These are phyloP conservation scores for Enteromius viviparus DNA, from an alignment of 2,797 vertebrate genomes.

Conservation along the genomic window DNA sequence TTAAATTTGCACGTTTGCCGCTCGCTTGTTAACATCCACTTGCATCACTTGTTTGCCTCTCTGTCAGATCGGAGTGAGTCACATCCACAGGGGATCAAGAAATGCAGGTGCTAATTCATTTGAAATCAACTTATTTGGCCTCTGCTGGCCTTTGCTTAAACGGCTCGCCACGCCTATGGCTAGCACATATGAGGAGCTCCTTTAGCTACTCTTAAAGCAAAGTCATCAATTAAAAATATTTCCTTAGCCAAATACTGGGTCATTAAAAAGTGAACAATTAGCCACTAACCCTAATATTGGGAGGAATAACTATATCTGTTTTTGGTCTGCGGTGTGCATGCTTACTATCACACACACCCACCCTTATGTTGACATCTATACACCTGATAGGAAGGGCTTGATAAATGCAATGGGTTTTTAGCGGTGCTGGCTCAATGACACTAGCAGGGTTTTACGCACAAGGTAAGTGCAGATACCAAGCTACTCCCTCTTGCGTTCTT, in stretches of 20 bases:
- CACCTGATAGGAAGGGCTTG: slow-evolving; percentile 16
- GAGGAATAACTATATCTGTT: background rate
- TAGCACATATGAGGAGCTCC: background rate
- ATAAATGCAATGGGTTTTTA: slow-evolving; percentile 29
- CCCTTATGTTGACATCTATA: slow-evolving; percentile 28
- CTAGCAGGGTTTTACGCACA: slow-evolving; percentile 18
- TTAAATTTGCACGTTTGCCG: slow-evolving; percentile 27
- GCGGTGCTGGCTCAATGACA: background rate
- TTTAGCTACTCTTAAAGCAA: background rate
- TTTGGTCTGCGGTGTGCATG: background rate
- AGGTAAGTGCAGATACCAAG: slow-evolving; percentile 18
- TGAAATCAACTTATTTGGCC: background rate
- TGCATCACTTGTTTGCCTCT: slow-evolving; percentile 31
- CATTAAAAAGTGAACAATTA: background rate
- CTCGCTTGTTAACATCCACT: slow-evolving; percentile 7
- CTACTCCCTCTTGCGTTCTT: background rate
- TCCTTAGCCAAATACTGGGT: background rate
- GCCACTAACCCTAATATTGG: background rate
- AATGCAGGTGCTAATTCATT: slow-evolving; percentile 4
- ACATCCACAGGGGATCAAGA: slow-evolving; percentile 26
- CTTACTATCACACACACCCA: background rate
- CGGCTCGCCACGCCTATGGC: background rate
- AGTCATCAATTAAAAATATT: background rate
- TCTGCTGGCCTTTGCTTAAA: background rate
- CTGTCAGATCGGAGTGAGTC: slow-evolving; percentile 7